phyloP scores from a whole-genome alignment of 2,888 invertebrate species.

The Hydriomena furcata region DNA sequence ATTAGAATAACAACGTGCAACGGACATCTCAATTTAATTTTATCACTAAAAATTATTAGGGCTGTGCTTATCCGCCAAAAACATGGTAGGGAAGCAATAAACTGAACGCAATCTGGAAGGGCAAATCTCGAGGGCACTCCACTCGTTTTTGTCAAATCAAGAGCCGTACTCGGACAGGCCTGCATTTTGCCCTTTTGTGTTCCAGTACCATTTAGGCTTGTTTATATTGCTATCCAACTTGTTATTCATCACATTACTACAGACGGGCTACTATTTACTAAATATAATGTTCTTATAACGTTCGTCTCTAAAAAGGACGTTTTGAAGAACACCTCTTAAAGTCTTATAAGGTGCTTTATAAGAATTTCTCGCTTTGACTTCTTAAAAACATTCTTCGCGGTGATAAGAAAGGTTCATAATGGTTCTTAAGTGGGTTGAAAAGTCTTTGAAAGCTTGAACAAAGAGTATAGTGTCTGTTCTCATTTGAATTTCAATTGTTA shows the following conservation, averaged over 20 bases:
- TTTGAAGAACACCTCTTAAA: constrained; percentile 12
- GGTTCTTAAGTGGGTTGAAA: constrained; percentile 16
- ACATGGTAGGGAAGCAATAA: constrained; percentile 49
- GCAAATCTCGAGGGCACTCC: constrained; percentile 53
- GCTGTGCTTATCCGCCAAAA: constrained; percentile 42
- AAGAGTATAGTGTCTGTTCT: background rate
- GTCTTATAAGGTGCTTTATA: constrained; percentile 12
- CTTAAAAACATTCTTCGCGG: constrained; percentile 14
- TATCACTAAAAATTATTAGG: constrained; percentile 29
- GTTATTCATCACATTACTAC: constrained; percentile 7
- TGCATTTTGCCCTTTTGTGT: constrained; percentile 27
- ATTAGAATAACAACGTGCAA: too few relatives aligned
- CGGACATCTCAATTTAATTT: constrained; percentile 25
- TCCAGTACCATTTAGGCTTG: constrained; percentile 15
- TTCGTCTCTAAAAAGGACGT: constrained; percentile 1
- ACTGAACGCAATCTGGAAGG: constrained; percentile 53
- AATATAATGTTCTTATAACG: constrained; percentile 8
- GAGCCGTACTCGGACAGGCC: constrained; percentile 35
- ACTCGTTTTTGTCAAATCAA: constrained; percentile 63
- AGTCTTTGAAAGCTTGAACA: constrained; percentile 8
- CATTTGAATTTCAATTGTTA: constrained; percentile 1
- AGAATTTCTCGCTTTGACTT: constrained; percentile 22
- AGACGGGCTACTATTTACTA: background rate
- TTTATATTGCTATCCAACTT: constrained; percentile 16
- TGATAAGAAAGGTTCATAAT: constrained; percentile 18